Base-by-base conservation (phyloP, 2,113 vertebrate species). In the Lepisosteus osseus region DNA sequence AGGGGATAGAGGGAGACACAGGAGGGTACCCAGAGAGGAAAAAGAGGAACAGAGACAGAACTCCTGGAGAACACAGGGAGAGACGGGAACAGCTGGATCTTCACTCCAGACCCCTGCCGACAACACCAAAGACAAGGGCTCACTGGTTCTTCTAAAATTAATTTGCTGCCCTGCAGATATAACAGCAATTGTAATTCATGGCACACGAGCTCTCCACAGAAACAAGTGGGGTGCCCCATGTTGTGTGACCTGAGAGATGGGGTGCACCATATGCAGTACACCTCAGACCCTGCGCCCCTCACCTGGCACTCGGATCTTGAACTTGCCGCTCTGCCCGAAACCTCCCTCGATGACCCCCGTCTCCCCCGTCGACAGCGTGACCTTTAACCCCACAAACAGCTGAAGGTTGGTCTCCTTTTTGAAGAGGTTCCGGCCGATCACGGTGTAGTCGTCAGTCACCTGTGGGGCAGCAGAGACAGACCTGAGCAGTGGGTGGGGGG, bases 341-440 rank as follows among this genome's bases (percentile, higher is more conserved):
- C 95, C 93, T 0, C 96, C 92, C 71, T 98, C 94, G 61, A 99
- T 97, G 74, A 95, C 7, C 3, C 96, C 97, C 0, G 76, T 84
- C 79, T 99, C 97, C 56, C 96, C 96, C 0, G 95, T 96, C 1
- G 96, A 98, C 15, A 99, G 86, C 1, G 82, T 91, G 72, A 99
- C 95, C 82, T 94, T 95, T 59, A 99, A 87, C 44, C 97, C 97
- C 82, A 97, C 88, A 40, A 99, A 99, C 54, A 97, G 92, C 85
- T 98, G 97, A 69, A 98, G 94, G 90, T 98, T 99, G 62, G 97
- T 99, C 84, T 99, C 97, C 82, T 99, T 98, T 86, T 99, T 99
- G 86, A 99, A 99, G 73, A 99, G 85, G 0, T 91, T 97, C 54
- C 95, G 95, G 70, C 97, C 97, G 17, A 99, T 99, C 80, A 98